phyloP scores from a whole-genome alignment of 2,113 vertebrate genomes.

The Pangasianodon gigas region DNA sequence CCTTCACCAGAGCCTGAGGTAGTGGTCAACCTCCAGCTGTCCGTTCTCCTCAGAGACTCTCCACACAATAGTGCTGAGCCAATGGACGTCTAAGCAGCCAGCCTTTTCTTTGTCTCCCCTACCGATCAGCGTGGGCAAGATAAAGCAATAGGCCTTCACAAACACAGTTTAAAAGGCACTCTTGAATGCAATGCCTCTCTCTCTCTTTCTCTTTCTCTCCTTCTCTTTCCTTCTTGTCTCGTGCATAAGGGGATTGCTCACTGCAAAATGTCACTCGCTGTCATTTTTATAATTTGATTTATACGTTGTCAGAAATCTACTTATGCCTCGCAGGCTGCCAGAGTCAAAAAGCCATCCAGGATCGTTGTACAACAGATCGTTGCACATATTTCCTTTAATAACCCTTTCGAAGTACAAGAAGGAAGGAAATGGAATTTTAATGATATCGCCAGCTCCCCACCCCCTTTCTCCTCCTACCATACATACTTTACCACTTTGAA shows the following conservation, averaged over 20 bases:
- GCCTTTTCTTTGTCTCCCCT: constrained; percentile 49
- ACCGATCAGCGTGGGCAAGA: constrained; percentile 39
- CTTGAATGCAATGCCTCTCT: constrained; percentile 24
- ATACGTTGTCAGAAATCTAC: constrained; percentile 65
- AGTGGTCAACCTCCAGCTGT: constrained; percentile 47
- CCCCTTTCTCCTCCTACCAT: constrained; percentile 29
- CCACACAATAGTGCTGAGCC: constrained; percentile 44
- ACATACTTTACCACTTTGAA: constrained; percentile 28
- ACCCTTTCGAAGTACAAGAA: constrained; percentile 57
- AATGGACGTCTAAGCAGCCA: constrained; percentile 30
- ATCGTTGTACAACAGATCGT: constrained; percentile 66
- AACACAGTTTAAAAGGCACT: constrained; percentile 40
- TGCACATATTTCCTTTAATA: constrained; percentile 65
- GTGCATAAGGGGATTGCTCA: constrained; percentile 49
- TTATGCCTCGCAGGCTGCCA: constrained; percentile 57
- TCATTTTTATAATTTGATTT: constrained; percentile 69
- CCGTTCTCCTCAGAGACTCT: constrained; percentile 37
- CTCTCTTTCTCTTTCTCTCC: constrained; percentile 10
- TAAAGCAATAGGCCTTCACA: constrained; percentile 45
- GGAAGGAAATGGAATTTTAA: constrained; percentile 61
- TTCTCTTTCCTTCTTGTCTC: constrained; percentile 24
- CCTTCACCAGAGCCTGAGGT: constrained; percentile 46
- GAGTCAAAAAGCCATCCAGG: constrained; percentile 60
- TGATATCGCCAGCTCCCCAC: constrained; percentile 43
- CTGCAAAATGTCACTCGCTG: constrained; percentile 63